A percentile compares a stretch with the other conserved stretches of the same genome.
These are phyloP conservation scores for Nysson spinosus DNA, from an alignment of 2,888 invertebrate species.

Conservation along the genomic window DNA sequence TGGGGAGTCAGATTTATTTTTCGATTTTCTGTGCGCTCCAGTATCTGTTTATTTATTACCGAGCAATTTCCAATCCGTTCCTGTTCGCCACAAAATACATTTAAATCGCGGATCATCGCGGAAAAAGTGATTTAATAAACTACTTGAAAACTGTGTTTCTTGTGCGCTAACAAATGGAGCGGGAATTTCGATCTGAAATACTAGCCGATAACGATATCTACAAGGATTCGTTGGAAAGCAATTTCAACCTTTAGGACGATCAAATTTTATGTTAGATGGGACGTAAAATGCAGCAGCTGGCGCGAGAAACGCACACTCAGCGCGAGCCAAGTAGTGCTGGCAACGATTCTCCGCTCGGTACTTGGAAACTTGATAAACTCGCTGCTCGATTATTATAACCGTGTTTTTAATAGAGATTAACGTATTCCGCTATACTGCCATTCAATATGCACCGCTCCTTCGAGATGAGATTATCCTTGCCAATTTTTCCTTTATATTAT, in stretches of 20 bases:
- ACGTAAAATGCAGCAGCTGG: conserved; percentile 43
- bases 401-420: conserved; percentile 33
- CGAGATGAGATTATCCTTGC: too few species aligned
- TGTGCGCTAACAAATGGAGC: neutral
- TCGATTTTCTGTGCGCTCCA: too few species aligned
- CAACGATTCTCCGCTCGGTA: conserved; percentile 20
- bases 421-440: neutral
- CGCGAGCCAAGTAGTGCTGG: conserved; percentile 36
- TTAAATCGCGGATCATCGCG: too few species aligned
- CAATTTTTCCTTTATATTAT: too few species aligned
- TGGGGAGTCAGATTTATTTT: too few species aligned
- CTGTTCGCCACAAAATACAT: too few species aligned
- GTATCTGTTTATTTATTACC: too few species aligned
- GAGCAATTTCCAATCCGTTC: too few species aligned
- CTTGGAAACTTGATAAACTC: conserved; percentile 44
- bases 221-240: conserved; percentile 12
- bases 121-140: too few species aligned
- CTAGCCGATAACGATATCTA: conserved; percentile 27
- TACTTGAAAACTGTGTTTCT: too few species aligned
- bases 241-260: conserved; percentile 37
- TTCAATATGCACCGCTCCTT: neutral
- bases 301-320: conserved; percentile 41
- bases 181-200: neutral
- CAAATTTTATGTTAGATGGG: conserved; percentile 40
- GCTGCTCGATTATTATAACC: conserved; percentile 40